Evolutionary conservation across 2,113 vertebrate species (phyloP).

Genomic region (Nansenia antarctica): DNA sequence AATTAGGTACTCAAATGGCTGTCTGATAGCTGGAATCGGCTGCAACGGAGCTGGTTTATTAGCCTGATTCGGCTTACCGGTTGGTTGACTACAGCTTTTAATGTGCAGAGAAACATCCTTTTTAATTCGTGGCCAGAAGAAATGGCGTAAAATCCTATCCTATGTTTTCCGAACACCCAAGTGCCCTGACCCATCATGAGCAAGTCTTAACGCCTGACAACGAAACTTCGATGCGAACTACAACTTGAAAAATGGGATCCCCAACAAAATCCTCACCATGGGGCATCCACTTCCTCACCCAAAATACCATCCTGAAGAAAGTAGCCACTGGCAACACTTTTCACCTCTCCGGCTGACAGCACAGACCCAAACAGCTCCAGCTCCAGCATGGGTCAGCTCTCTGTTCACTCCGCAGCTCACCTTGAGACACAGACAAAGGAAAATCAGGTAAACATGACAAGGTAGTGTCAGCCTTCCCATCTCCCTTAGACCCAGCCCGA

Average conservation of each 20-base stretch:
- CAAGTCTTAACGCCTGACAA: not conserved
- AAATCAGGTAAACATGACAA: constrained; percentile 9
- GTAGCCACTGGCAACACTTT: not conserved
- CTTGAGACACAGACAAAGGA: constrained; percentile 13
- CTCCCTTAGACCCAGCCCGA: constrained; percentile 8
- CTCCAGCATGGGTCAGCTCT: not conserved
- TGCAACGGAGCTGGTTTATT: not conserved
- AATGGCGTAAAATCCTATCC: not conserved
- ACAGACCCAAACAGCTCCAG: constrained; percentile 3
- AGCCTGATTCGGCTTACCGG: not conserved
- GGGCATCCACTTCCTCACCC: not conserved
- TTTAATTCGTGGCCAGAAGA: no score
- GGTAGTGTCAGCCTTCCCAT: not conserved
- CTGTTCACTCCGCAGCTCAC: not conserved
- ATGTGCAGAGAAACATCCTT: no score
- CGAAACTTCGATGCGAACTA: constrained; percentile 1
- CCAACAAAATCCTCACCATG: constrained; percentile 6
- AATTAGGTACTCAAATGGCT: not conserved
- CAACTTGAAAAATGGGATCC: not conserved
- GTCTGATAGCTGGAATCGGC: not conserved
- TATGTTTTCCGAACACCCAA: not conserved
- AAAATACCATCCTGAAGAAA: constrained; percentile 3
- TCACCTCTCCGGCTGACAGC: not conserved
- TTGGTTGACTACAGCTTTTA: not conserved
- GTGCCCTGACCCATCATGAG: constrained; percentile 4